These are phyloP conservation scores for Nomada flava DNA, from an alignment of 2,888 invertebrate species.

Conservation along the genomic window DNA sequence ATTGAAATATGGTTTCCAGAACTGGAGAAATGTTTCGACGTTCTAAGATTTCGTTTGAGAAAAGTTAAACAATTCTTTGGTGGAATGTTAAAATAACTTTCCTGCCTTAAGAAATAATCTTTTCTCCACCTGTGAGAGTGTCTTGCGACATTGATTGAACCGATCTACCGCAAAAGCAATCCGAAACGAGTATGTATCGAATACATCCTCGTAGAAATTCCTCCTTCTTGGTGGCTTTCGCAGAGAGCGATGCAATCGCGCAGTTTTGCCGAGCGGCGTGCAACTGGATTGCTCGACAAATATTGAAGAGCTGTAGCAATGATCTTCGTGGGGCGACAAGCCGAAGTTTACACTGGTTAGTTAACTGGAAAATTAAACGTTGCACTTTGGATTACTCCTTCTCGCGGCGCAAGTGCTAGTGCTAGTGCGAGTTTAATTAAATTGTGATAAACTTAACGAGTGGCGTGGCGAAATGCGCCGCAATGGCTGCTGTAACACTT, in stretches of 20 bases:
- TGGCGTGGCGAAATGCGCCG: constrained; percentile 24
- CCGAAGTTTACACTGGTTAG: constrained; percentile 56
- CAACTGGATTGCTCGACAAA: constrained; percentile 55
- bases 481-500: constrained; percentile 18
- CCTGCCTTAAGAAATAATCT: too few relatives aligned
- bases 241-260: not conserved
- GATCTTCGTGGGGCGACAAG: constrained; percentile 41
- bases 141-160: not conserved
- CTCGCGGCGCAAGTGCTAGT: constrained; percentile 8
- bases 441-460: constrained; percentile 43
- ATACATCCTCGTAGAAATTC: constrained; percentile 15
- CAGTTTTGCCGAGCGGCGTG: not conserved
- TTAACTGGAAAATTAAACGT: constrained; percentile 66
- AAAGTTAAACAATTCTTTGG: too few relatives aligned
- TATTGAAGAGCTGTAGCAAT: constrained; percentile 43
- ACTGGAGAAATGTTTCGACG: not conserved
- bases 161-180: not conserved
- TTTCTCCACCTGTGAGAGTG: not conserved
- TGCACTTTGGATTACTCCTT: constrained; percentile 50
- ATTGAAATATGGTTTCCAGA: not conserved
- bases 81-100: too few relatives aligned
- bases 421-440: constrained; percentile 49
- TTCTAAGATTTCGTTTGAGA: too few relatives aligned
- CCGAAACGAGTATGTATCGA: too few relatives aligned
- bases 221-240: not conserved